Base-by-base conservation (phyloP, 2,888 invertebrate species). In the Parochlus steinenii region DNA sequence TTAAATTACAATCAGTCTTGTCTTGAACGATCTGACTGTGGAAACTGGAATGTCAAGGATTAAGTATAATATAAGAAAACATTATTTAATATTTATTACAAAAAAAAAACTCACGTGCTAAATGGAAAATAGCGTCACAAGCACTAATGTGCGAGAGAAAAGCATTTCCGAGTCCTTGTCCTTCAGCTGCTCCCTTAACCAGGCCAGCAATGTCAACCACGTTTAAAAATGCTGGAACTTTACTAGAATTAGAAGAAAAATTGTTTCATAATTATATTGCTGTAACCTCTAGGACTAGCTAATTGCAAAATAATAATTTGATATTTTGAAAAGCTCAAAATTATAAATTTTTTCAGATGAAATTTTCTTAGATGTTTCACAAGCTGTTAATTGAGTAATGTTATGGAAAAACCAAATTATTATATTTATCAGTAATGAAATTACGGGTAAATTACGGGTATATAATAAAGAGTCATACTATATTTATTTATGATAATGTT, bases 121-220 rank as follows among this genome's bases (percentile, higher is more conserved):
- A 70, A 61, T 98, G 93, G 55, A 97, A 97, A 48, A 99, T 79
- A 25, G 93, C 90, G 60, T 99, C 98, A 56, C 98, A 98, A 11
- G 95, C 97, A 56, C 81, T 86, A 51, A 99, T 97, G 61, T 99
- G 93, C 5, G 97, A 93, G 29, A 99, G 70, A 61, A 99, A 99
- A 41, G 92, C 93, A 58, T 99, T 99, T 50, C 98, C 98, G 37
- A 99, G 67, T 2, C 98, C 95, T 59, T 95, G 89, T 1, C 98
- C 98, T 55, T 97, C 93, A 4, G 92, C 83, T 3, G 98, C 98
- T 19, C 97, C 98, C 52, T 92, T 87, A 23, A 99, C 98, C 43
- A 99, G 64, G 7, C 98, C 98, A 36, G 98, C 98, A 48, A 99
- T 99, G 56, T 99, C 98, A 19, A 92, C 90, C 20, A 99, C 83